Percentiles rank a stretch among this genome's conserved stretches.
These are phyloP conservation scores for Rhea americana DNA, from an alignment of 2,113 vertebrate genomes.

Conservation along the genomic window DNA sequence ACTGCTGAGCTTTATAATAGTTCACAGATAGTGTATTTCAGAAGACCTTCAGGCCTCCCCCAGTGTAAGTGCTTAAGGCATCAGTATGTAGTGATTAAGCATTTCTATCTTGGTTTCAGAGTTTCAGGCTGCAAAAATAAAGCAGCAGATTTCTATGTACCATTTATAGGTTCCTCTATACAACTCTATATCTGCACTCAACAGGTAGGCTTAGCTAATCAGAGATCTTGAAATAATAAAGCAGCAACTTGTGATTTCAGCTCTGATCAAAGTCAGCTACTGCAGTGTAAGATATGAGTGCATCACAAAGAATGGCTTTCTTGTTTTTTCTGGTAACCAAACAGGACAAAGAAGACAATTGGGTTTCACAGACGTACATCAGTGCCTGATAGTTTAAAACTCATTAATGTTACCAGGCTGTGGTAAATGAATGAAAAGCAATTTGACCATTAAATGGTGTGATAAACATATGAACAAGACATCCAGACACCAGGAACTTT, in stretches of 20 bases:
- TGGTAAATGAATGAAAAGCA: slow-evolving; percentile 54
- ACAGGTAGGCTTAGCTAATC: neutral
- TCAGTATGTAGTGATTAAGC: neutral
- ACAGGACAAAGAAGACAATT: neutral
- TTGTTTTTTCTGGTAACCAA: neutral
- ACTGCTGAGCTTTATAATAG: neutral
- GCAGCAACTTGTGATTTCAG: neutral
- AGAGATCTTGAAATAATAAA: neutral
- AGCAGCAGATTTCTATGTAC: neutral
- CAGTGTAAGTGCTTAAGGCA: neutral
- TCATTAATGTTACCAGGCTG: slow-evolving; percentile 19
- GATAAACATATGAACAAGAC: slow-evolving; percentile 50
- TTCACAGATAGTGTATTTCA: neutral
- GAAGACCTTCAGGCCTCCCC: neutral
- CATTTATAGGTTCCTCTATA: neutral
- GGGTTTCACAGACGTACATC: neutral
- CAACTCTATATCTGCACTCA: neutral
- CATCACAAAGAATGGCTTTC: neutral
- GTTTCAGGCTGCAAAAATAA: neutral
- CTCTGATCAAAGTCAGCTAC: neutral
- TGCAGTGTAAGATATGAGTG: neutral
- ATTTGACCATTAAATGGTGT: slow-evolving; percentile 56
- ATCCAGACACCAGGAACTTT: slow-evolving; percentile 1
- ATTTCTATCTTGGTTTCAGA: neutral
- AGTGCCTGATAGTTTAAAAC: slow-evolving; percentile 6